Evolutionary conservation across 2,888 invertebrate species (phyloP), one percentile per base, ranked within the genome.

Genomic region (Ditylenchus weischeri): DNA sequence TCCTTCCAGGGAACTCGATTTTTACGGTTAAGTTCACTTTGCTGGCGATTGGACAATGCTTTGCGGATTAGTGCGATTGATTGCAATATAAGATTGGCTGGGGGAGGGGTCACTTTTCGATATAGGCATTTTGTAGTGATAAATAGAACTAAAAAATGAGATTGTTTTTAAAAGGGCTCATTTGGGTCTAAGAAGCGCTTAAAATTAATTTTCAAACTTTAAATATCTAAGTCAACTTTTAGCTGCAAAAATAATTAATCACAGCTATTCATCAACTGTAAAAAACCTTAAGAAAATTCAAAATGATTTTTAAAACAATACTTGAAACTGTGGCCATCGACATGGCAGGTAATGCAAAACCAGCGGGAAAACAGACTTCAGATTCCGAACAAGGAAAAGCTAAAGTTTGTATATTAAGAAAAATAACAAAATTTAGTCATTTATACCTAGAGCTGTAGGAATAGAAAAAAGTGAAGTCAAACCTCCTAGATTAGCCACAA

Each of bases 131-230:
- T 62, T 62, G 62, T 48, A 10, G 47, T n/a, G 8, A 23, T 47
- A 23, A 62, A 48, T 23, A 62, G n/a, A 19, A 62, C 62, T 62
- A 43, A 47, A 62, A 21, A 8, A 62, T 43, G 7, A 43, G 15
- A 43, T 43, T 43, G 43, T 3, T 13, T 43, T 43, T n/a, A n/a
- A n/a, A 6, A 50, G 21, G 6, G 18, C 18, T 50, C 50, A 19
- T 19, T 50, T 4, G 6, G 50, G 18, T 50, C 21, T 4, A 50
- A 50, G 2, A 18, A 50, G 6, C 6, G 3, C 5, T 5, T 5
- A 29, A 29, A 29, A 29, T 29, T 43, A 10, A 6, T 43, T 43
- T 43, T 43, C 43, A 13, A 3, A 43, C 3, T 13, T 15, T 13
- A 43, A 43, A 43, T 43, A 43, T 13, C 15, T 10, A 10, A 43